Evolutionary conservation across 1,140 invertebrate genomes (phyloP).

Genomic region (Pseudomyrmex gracilis): DNA sequence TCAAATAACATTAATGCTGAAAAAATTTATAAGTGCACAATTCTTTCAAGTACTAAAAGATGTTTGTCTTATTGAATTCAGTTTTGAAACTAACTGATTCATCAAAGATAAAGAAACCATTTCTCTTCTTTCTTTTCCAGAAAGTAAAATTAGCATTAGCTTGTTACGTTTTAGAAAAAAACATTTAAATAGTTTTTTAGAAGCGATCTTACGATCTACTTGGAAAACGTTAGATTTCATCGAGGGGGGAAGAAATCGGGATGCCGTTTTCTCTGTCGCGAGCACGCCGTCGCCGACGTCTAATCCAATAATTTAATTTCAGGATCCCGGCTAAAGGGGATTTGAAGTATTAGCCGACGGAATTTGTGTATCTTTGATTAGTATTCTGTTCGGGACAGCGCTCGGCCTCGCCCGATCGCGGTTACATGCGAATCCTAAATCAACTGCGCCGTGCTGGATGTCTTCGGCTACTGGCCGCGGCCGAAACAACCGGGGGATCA

Average conservation of each 20-base stretch:
- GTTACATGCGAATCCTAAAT: constrained; percentile 84
- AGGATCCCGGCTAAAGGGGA: constrained; percentile 83
- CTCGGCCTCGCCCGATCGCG: constrained; percentile 82
- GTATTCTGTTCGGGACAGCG: constrained; percentile 83
- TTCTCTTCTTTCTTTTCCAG: no score
- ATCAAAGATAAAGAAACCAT: no score
- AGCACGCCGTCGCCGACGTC: constrained; percentile 76
- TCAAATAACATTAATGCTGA: constrained; percentile 37
- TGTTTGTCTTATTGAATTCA: not conserved
- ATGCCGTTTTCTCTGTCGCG: constrained; percentile 18
- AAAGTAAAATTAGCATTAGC: not conserved
- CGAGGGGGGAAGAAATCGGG: not conserved
- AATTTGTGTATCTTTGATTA: constrained; percentile 86
- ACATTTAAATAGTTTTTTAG: not conserved
- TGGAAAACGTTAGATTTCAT: constrained; percentile 28
- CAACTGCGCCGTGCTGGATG: constrained; percentile 69
- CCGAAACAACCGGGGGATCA: constrained; percentile 60
- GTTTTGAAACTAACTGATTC: not conserved
- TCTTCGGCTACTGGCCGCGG: constrained; percentile 58
- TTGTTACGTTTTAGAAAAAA: constrained; percentile 20
- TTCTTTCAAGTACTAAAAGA: not conserved
- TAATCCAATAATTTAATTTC: constrained; percentile 86
- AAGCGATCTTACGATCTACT: constrained; percentile 37
- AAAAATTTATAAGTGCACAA: constrained; percentile 1
- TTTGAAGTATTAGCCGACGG: constrained; percentile 85